These are phyloP conservation scores for Eonycteris spelaea DNA, from an alignment of 2,113 vertebrate genomes.

Conservation along the genomic window DNA sequence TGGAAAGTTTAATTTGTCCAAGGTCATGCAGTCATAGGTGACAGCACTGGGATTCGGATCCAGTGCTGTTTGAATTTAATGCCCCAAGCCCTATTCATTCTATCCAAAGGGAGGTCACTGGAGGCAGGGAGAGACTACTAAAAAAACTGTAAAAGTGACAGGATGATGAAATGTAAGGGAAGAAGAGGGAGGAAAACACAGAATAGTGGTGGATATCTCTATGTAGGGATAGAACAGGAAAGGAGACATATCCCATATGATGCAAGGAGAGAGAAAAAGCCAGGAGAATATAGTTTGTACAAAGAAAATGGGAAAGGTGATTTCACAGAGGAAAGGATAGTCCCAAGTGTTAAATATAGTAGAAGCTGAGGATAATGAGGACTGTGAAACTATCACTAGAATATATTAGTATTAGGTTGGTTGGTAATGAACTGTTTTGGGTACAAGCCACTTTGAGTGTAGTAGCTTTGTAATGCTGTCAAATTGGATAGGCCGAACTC, in stretches of 20 bases:
- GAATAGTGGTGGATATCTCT: background rate
- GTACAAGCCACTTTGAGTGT: background rate
- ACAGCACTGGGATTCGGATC: background rate
- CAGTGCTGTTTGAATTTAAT: background rate
- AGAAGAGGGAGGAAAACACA: background rate
- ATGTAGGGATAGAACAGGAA: background rate
- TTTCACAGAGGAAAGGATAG: background rate
- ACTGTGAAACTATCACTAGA: background rate
- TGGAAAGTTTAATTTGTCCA: background rate
- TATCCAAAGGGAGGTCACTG: background rate
- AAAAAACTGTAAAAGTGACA: background rate
- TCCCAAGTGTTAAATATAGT: background rate
- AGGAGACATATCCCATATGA: background rate
- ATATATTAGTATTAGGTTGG: background rate
- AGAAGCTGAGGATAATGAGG: background rate
- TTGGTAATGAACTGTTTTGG: background rate
- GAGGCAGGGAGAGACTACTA: background rate
- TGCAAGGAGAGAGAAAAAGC: background rate
- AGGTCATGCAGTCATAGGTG: background rate
- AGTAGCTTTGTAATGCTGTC: background rate
- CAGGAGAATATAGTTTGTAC: background rate
- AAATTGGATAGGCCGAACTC: background rate
- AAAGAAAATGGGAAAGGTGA: background rate
- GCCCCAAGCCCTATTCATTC: background rate
- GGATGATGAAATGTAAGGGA: background rate